These are phyloP conservation scores for Mongoloraphidia duomilia DNA, from an alignment of 2,888 invertebrate species.

Conservation along the genomic window DNA sequence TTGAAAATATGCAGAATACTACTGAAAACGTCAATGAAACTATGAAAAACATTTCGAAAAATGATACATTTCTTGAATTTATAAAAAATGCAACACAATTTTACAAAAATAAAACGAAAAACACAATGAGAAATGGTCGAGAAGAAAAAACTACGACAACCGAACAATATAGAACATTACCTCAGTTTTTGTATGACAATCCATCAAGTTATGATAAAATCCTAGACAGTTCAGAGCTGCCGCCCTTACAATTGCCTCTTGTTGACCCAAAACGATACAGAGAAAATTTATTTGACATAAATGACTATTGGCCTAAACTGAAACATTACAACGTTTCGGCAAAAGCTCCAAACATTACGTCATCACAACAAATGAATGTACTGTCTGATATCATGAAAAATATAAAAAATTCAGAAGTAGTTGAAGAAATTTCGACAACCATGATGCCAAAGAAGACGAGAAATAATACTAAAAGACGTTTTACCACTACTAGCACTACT, in stretches of 20 bases:
- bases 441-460: background rate
- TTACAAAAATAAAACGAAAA: too few species aligned
- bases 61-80: too few species aligned
- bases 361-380: conserved; percentile 30
- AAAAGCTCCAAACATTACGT: conserved; percentile 24
- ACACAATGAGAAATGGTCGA: too few species aligned
- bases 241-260: conserved; percentile 1
- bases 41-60: background rate
- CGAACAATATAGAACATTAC: too few species aligned
- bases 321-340: background rate
- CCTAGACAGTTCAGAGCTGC: conserved; percentile 2
- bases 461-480: background rate
- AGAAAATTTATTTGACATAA: conserved; percentile 8
- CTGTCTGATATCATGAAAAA: conserved; percentile 36
- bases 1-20: background rate
- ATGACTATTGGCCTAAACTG: conserved; percentile 5
- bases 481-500: background rate
- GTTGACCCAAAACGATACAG: background rate
- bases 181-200: too few species aligned
- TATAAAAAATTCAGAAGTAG: conserved; percentile 24
- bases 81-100: too few species aligned
- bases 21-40: background rate
- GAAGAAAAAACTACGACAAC: too few species aligned
- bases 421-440: conserved; percentile 1
- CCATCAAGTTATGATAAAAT: too few species aligned